A percentile compares a stretch with the other conserved stretches of the same genome.
These are phyloP conservation scores for Blomia tropicalis DNA, from an alignment of 2,888 invertebrate species.

Conservation along the genomic window DNA sequence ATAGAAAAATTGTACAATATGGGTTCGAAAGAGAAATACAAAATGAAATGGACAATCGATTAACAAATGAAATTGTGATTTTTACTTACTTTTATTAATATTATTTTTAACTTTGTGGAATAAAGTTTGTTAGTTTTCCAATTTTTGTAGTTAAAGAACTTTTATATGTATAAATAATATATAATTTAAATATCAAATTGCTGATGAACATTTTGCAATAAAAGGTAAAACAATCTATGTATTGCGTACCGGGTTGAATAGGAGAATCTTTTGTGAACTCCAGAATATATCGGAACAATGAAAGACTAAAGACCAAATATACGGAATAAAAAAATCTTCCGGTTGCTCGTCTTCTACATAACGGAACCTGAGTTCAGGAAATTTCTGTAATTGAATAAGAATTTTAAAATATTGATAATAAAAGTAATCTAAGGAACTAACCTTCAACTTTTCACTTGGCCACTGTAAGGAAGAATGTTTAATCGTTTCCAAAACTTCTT, in stretches of 20 bases:
- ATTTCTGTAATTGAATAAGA: conserved; percentile 54
- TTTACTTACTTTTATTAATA: too few species aligned
- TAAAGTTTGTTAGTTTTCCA: too few species aligned
- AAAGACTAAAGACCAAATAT: conserved; percentile 82
- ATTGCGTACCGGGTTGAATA: conserved; percentile 33
- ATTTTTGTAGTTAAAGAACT: too few species aligned
- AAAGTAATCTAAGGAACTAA: conserved; percentile 37
- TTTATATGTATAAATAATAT: too few species aligned
- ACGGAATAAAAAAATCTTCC: conserved; percentile 89
- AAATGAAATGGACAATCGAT: too few species aligned
- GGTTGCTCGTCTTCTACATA: conserved; percentile 98
- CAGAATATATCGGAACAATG: conserved; percentile 43
- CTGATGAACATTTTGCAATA: too few species aligned
- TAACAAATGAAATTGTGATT: too few species aligned
- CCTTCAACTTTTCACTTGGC: conserved; percentile 81
- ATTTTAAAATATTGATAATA: conserved; percentile 23
- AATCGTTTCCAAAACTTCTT: conserved; percentile 69
- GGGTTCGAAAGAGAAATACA: too few species aligned
- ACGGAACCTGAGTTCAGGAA: conserved; percentile 93
- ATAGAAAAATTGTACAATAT: too few species aligned
- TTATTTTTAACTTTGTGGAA: too few species aligned
- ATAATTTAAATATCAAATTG: too few species aligned
- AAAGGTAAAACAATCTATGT: too few species aligned
- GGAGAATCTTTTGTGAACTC: conserved; percentile 37
- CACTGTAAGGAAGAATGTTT: conserved; percentile 80